phyloP scores from a whole-genome alignment of 1,140 invertebrate species.

The Microplitis demolitor region DNA sequence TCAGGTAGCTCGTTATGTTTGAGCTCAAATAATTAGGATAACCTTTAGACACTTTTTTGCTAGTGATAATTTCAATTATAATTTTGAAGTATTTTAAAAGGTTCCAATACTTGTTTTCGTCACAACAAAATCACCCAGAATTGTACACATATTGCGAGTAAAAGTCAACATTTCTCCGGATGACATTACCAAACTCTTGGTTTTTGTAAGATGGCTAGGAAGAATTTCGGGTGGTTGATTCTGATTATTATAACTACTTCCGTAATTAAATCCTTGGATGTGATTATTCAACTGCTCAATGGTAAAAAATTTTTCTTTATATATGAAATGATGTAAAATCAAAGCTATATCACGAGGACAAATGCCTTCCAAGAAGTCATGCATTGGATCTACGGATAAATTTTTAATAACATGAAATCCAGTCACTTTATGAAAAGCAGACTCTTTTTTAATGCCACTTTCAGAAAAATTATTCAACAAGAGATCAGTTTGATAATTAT shows the following conservation, averaged over 20 bases:
- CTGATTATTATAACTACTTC: not conserved
- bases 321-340: not conserved
- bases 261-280: not conserved
- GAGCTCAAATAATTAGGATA: too few species aligned
- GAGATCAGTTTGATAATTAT: not conserved
- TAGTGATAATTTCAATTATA: too few species aligned
- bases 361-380: conserved; percentile 12
- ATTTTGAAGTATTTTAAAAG: too few species aligned
- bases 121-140: too few species aligned
- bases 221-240: not conserved
- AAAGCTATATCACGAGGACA: not conserved
- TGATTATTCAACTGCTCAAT: not conserved
- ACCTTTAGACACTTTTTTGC: too few species aligned
- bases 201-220: not conserved
- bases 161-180: too few species aligned
- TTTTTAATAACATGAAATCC: conserved; percentile 17
- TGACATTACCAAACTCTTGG: too few species aligned
- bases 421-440: not conserved
- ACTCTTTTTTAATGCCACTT: not conserved
- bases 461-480: conserved; percentile 7
- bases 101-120: not conserved
- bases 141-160: too few species aligned
- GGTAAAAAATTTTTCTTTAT: not conserved
- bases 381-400: conserved; percentile 17
- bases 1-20: too few species aligned